Evolutionary conservation across 2,797 vertebrate genomes (phyloP).

Genomic region (Eleutherodactylus coqui): DNA sequence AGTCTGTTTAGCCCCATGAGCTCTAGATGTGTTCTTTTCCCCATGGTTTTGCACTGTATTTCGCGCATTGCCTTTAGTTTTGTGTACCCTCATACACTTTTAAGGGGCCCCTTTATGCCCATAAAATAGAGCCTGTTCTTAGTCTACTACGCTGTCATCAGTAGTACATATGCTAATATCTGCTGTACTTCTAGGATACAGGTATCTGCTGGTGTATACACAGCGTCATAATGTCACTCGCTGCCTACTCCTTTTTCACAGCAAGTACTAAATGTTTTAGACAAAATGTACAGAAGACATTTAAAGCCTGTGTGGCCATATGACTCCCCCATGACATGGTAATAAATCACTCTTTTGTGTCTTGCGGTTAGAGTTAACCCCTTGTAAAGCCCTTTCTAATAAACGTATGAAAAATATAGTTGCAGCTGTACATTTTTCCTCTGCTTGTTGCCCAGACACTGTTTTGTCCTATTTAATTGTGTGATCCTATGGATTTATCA

Average conservation of each 20-base stretch:
- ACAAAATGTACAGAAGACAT: conserved; percentile 3
- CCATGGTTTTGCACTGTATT: too few relatives aligned
- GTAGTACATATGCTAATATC: not conserved
- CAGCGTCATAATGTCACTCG: not conserved
- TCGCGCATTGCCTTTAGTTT: too few relatives aligned
- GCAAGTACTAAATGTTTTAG: conserved; percentile 1
- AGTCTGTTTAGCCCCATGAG: too few relatives aligned
- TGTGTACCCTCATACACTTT: too few relatives aligned
- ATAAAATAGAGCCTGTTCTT: too few relatives aligned
- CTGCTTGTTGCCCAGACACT: conserved; percentile 32
- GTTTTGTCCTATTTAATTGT: not conserved
- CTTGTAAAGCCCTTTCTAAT: conserved; percentile 13
- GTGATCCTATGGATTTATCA: not conserved
- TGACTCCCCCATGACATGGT: conserved; percentile 24
- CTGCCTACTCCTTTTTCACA: not conserved
- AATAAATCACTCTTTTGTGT: conserved; percentile 42
- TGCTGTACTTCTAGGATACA: not conserved
- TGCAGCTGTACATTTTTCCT: conserved; percentile 46
- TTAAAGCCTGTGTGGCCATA: conserved; percentile 42
- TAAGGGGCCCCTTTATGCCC: too few relatives aligned
- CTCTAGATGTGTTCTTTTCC: too few relatives aligned
- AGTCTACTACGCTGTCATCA: not conserved
- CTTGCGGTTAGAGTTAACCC: conserved; percentile 27
- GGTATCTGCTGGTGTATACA: conserved; percentile 4
- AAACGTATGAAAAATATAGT: conserved; percentile 39